Evolutionary conservation across 1,140 invertebrate genomes (phyloP).

Genomic region (Cardiocondyla obscurior): DNA sequence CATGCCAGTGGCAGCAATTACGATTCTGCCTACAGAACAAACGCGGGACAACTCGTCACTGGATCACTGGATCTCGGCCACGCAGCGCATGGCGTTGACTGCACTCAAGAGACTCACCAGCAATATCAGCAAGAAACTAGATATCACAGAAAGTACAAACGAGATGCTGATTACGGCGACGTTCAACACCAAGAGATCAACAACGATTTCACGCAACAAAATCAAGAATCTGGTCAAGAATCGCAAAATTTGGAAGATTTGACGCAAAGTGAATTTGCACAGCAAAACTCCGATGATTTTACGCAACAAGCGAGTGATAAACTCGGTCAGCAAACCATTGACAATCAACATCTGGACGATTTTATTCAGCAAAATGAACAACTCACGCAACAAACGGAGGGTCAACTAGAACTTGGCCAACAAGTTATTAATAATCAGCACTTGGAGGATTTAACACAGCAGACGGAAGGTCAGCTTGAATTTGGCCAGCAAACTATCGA

Average conservation of each 20-base stretch:
- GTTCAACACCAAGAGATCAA: slow-evolving; percentile 22
- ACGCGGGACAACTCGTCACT: slow-evolving; percentile 34
- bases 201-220: slow-evolving; percentile 14
- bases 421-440: slow-evolving; percentile 14
- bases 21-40: slow-evolving; percentile 6
- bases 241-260: slow-evolving; percentile 45
- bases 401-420: slow-evolving; percentile 34
- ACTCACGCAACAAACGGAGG: slow-evolving; percentile 49
- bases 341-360: slow-evolving; percentile 49
- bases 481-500: slow-evolving; percentile 25
- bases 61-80: slow-evolving; percentile 41
- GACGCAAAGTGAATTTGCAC: slow-evolving; percentile 28
- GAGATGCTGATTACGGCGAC: slow-evolving; percentile 22
- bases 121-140: slow-evolving; percentile 38
- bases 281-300: neutral
- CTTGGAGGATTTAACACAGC: slow-evolving; percentile 29
- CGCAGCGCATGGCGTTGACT: slow-evolving; percentile 49
- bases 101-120: slow-evolving; percentile 36
- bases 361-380: slow-evolving; percentile 58
- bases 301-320: neutral
- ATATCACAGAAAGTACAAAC: slow-evolving; percentile 60
- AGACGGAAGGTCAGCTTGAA: slow-evolving; percentile 9
- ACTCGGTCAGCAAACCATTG: slow-evolving; percentile 26
- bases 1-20: neutral
- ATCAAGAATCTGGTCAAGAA: neutral